Evolutionary conservation across 2,797 vertebrate species (phyloP).

Genomic region (Aldrovandia affinis): DNA sequence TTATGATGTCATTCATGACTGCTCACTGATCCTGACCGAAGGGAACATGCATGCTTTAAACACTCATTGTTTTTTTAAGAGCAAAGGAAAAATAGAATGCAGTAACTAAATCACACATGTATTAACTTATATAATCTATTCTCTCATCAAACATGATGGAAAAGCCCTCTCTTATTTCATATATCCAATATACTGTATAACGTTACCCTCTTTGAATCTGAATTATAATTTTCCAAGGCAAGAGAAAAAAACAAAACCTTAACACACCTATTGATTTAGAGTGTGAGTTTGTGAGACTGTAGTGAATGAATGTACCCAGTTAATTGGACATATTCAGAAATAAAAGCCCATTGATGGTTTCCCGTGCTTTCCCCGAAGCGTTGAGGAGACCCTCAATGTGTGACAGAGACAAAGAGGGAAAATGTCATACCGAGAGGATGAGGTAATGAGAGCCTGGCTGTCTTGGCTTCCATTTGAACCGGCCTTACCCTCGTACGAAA

Average conservation of each 20-base stretch:
- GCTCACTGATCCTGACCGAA: background rate
- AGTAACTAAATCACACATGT: background rate
- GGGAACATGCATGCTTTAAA: background rate
- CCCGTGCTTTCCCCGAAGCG: constrained; percentile 27
- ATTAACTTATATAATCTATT: background rate
- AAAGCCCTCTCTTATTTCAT: background rate
- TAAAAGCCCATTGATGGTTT: background rate
- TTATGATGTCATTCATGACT: background rate
- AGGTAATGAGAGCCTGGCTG: constrained; percentile 57
- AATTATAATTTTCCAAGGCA: background rate
- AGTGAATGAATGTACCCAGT: background rate
- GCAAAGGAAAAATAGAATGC: too few relatives aligned
- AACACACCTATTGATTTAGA: background rate
- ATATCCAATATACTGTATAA: background rate
- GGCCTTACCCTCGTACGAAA: constrained; percentile 60
- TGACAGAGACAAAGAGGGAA: constrained; percentile 50
- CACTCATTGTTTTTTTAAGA: background rate
- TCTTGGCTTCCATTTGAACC: constrained; percentile 45
- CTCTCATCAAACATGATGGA: background rate
- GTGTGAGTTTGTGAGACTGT: background rate
- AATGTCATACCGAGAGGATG: constrained; percentile 52
- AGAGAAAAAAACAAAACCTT: background rate
- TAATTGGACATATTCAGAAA: background rate
- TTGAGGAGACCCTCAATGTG: constrained; percentile 47
- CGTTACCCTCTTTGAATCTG: background rate